Conservation (phyloP, 2,113 vertebrate genomes). For the Chaenocephalus aceratus region DNA sequence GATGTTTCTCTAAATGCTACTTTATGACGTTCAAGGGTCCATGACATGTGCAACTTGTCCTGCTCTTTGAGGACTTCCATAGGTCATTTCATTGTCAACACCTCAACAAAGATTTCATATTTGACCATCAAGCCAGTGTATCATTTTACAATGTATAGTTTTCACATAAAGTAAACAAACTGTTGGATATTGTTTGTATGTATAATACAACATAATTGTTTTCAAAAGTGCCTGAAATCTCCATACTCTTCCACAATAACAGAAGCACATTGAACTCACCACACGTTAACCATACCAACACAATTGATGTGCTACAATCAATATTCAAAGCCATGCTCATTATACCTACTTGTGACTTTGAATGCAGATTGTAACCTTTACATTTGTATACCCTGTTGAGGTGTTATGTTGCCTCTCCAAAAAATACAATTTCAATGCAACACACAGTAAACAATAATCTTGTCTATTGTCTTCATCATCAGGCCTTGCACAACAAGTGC, state of each 20-base stretch:
- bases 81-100: not conserved
- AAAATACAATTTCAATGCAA: not conserved
- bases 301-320: not conserved
- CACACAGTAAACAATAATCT: not conserved
- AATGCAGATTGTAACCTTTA: too few species aligned
- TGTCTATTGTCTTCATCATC: not conserved
- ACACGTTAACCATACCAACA: not conserved
- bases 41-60: not conserved
- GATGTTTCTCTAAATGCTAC: not conserved
- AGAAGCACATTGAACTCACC: not conserved
- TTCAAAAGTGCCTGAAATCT: not conserved
- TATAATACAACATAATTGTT: not conserved
- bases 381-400: not conserved
- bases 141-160: too few species aligned
- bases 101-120: not conserved
- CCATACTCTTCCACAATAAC: not conserved
- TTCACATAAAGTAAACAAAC: not conserved
- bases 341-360: too few species aligned
- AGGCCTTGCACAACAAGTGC: slow-evolving; percentile 2
- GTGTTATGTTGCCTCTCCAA: not conserved
- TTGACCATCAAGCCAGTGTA: not conserved
- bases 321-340: not conserved
- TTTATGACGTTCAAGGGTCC: not conserved
- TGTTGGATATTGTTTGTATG: not conserved
- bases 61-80: not conserved